Conservation (phyloP, 2,888 invertebrate genomes). For the Sinotaia quadrata region DNA sequence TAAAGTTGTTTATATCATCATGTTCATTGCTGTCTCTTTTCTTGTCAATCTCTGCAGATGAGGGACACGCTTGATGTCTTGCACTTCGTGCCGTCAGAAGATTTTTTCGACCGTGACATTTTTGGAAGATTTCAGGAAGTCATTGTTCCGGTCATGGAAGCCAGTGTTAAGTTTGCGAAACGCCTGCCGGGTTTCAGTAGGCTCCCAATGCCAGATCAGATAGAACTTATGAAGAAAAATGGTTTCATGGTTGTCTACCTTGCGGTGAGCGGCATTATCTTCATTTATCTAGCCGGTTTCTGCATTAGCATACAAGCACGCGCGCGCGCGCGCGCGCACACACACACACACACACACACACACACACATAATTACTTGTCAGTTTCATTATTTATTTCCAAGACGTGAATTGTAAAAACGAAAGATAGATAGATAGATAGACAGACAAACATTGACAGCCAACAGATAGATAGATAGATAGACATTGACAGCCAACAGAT, state of each 20-base stretch:
- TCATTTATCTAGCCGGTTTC: too few relatives aligned
- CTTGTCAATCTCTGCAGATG: constrained; percentile 12
- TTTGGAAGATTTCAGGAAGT: constrained; percentile 61
- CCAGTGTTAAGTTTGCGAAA: constrained; percentile 68
- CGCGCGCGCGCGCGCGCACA: background rate
- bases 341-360: background rate
- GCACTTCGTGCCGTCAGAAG: constrained; percentile 40
- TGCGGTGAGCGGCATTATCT: constrained; percentile 48
- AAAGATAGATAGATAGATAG: too few relatives aligned
- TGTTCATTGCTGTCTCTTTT: too few relatives aligned
- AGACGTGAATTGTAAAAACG: too few relatives aligned
- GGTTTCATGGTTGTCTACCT: constrained; percentile 66
- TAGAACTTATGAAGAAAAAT: constrained; percentile 66
- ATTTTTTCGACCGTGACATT: constrained; percentile 48
- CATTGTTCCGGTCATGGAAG: constrained; percentile 60
- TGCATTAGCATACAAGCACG: too few relatives aligned
- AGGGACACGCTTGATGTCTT: constrained; percentile 33
- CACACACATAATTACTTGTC: too few relatives aligned
- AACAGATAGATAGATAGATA: too few relatives aligned
- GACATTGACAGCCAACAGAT: too few relatives aligned
- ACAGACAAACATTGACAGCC: too few relatives aligned
- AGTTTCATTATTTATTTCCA: too few relatives aligned
- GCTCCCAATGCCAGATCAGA: constrained; percentile 63
- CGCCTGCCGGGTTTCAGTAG: constrained; percentile 63
- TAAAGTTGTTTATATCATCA: too few relatives aligned